These are phyloP conservation scores for Megaleporinus macrocephalus DNA, from an alignment of 2,113 vertebrate species.

Conservation along the genomic window DNA sequence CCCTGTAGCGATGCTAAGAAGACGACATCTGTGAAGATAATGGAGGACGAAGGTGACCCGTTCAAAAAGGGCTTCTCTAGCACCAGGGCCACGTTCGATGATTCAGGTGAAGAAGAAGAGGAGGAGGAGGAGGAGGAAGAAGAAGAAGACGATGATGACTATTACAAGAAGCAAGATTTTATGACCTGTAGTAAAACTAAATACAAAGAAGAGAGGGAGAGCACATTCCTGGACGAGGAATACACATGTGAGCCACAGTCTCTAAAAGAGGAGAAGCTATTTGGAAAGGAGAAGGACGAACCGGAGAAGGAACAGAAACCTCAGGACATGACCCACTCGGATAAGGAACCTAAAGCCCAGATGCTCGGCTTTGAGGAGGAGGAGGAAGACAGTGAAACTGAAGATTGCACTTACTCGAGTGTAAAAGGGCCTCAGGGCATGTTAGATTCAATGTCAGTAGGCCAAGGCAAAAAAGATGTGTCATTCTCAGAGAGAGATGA, in stretches of 20 bases:
- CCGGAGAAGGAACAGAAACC: slow-evolving; percentile 59
- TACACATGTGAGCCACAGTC: slow-evolving; percentile 71
- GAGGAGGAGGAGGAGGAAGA: slow-evolving; percentile 58
- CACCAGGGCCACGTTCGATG: slow-evolving; percentile 82
- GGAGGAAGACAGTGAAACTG: slow-evolving; percentile 64
- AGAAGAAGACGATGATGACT: slow-evolving; percentile 53
- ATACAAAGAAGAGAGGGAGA: slow-evolving; percentile 88
- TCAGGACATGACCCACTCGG: slow-evolving; percentile 41
- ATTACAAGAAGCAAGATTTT: slow-evolving; percentile 68
- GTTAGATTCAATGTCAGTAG: slow-evolving; percentile 49
- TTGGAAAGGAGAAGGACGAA: slow-evolving; percentile 59
- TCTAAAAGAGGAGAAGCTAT: slow-evolving; percentile 53
- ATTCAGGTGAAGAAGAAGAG: slow-evolving; percentile 73
- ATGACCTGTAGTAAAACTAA: slow-evolving; percentile 73
- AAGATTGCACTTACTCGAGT: slow-evolving; percentile 60
- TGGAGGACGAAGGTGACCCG: slow-evolving; percentile 58
- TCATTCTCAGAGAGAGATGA: slow-evolving; percentile 50
- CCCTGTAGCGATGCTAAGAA: slow-evolving; percentile 53
- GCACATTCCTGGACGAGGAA: slow-evolving; percentile 89
- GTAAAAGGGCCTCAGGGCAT: slow-evolving; percentile 57
- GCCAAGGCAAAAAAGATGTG: slow-evolving; percentile 50
- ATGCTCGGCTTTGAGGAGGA: slow-evolving; percentile 70
- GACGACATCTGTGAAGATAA: slow-evolving; percentile 57
- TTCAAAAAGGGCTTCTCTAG: slow-evolving; percentile 67
- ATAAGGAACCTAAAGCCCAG: slow-evolving; percentile 61